Conservation (phyloP, 2,797 vertebrate species). For the Siniperca scherzeri region DNA sequence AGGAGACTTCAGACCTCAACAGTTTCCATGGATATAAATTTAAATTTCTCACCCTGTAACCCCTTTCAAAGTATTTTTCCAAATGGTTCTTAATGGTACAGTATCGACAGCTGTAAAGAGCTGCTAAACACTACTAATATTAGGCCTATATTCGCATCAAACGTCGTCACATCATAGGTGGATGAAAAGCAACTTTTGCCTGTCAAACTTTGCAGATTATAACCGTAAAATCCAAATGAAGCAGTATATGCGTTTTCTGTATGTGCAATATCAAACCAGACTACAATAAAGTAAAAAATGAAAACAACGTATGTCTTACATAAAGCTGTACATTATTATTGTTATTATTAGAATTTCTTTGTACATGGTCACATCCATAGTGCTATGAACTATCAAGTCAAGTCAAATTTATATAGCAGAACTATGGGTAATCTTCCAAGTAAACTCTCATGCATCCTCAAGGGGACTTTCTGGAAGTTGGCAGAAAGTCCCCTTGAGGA, state of each 20-base stretch:
- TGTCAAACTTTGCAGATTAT: not conserved
- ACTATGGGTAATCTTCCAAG: not conserved
- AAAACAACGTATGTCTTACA: not conserved
- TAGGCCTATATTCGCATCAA: not conserved
- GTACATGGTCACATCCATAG: not conserved
- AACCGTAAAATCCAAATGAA: not conserved
- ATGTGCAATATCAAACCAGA: not conserved
- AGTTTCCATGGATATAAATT: no score
- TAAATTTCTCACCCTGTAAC: no score
- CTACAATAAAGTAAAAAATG: not conserved
- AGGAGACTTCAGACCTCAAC: no score
- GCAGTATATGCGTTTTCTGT: not conserved
- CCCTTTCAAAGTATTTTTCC: not conserved
- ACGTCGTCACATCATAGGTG: not conserved
- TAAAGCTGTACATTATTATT: not conserved
- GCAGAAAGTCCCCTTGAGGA: not conserved
- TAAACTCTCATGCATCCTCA: not conserved
- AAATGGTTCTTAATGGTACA: not conserved
- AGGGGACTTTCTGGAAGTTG: not conserved
- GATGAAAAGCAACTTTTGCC: not conserved
- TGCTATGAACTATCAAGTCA: not conserved
- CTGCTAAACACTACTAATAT: not conserved
- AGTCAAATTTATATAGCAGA: no score
- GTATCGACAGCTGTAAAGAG: not conserved
- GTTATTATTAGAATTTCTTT: not conserved